Conservation (phyloP, 2,113 vertebrate species). For the Perca schrenkii region DNA sequence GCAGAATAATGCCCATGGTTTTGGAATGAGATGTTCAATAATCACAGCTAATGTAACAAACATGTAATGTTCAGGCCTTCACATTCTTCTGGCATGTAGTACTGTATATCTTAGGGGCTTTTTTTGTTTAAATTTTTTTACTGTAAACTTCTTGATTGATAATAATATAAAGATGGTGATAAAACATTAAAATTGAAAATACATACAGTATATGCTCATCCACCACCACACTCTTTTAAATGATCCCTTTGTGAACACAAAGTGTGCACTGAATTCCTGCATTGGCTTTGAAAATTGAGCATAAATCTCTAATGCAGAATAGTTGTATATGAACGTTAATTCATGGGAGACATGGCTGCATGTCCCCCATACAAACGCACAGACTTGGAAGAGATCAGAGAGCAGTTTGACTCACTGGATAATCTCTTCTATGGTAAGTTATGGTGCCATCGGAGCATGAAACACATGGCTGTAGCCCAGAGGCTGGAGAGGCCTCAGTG, state of each 20-base stretch:
- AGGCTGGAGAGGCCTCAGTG: slow-evolving; percentile 39
- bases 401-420: slow-evolving; percentile 57
- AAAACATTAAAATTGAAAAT: neutral
- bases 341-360: slow-evolving; percentile 9
- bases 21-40: neutral
- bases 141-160: neutral
- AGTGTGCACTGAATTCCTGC: neutral
- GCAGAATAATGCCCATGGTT: neutral
- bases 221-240: neutral
- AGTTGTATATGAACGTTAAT: neutral
- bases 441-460: slow-evolving; percentile 65
- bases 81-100: neutral
- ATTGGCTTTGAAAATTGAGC: neutral
- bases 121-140: neutral
- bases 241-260: neutral
- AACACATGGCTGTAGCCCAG: slow-evolving; percentile 41
- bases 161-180: neutral
- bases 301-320: slow-evolving; percentile 11
- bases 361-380: slow-evolving; percentile 2
- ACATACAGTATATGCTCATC: neutral
- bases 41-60: neutral
- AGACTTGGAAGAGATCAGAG: slow-evolving; percentile 52
- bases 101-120: neutral
- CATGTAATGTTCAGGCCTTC: neutral
- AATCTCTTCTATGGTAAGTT: slow-evolving; percentile 50